Percentiles rank a stretch among this genome's conserved stretches.
Evolutionary conservation across 2,888 invertebrate genomes (phyloP).

Genomic region (Urechis unicinctus): DNA sequence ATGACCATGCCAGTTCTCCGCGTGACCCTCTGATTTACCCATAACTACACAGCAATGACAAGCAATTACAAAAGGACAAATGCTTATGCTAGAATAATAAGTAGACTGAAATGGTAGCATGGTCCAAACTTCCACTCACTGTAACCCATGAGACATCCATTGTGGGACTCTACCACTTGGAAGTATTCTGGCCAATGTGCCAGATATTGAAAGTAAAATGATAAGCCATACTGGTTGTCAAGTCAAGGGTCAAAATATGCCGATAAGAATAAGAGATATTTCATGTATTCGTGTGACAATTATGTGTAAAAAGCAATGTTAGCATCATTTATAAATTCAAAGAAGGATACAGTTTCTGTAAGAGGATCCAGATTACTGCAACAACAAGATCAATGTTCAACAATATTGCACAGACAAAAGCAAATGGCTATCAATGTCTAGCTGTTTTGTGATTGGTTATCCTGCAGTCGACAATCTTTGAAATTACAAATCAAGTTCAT

Average conservation of each 20-base stretch:
- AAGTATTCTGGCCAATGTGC: conserved; percentile 99
- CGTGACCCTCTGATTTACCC: conserved; percentile 96
- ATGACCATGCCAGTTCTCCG: conserved; percentile 98
- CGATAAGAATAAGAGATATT: not conserved
- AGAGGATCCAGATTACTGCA: conserved; percentile 89
- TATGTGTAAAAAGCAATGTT: not conserved
- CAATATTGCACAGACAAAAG: not conserved
- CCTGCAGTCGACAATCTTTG: too few relatives aligned
- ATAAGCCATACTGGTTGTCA: conserved; percentile 49
- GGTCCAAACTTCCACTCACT: conserved; percentile 61
- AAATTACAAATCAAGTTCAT: too few relatives aligned
- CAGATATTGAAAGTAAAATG: conserved; percentile 93
- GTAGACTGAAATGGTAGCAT: not conserved
- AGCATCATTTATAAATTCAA: not conserved
- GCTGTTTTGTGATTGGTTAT: too few relatives aligned
- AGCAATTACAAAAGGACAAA: not conserved
- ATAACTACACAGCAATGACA: conserved; percentile 73
- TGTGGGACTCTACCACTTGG: conserved; percentile 91
- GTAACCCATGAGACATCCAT: conserved; percentile 97
- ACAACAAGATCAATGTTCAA: conserved; percentile 13
- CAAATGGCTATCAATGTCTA: not conserved
- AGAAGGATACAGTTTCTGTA: conserved; percentile 75
- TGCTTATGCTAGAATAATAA: not conserved
- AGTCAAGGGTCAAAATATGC: conserved; percentile 15
- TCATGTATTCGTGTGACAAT: not conserved